Evolutionary conservation across 2,888 invertebrate genomes (phyloP), one percentile per base, ranked within the genome.

Genomic region (Chaetogeoica ovagalla): DNA sequence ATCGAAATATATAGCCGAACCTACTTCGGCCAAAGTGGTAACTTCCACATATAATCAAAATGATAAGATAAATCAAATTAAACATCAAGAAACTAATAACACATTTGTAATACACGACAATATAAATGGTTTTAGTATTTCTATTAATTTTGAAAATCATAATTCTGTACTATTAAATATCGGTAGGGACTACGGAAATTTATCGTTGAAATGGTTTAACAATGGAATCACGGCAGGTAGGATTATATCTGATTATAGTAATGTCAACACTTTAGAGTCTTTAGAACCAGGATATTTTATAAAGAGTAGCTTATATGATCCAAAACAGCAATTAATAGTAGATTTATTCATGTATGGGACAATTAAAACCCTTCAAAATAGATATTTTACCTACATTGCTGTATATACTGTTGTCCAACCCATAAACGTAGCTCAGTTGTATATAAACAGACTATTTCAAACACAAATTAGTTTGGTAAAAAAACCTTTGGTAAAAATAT

Each of bases 401-500:
- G 63, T 79, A 30, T 55, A 79, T 57, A 52, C 52, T 62, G 6
- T 62, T 23, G 23, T 71, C 11, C 69, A 70, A 63, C 70, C 79
- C 8, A 15, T 70, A 43, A 69, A 65, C 9, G 63, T 79, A 79
- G 79, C 63, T 19, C 69, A 79, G 15, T 79, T 70, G 37, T 70
- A 79, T 2, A 71, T 70, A 52, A 79, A 70, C 39, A 79, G 30
- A 63, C 71, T 37, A 63, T 71, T 70, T 15, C 79, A 70, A 17
- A 77, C 63, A 71, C 70, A 79, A 82, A 70, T 81, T 69, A 52
- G 15, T 7, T 39, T 57, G 37, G 13, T 17, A 37, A 75, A 79
- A 48, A 79, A 71, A 15, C 83, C 83, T 21, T 75, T 83, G 9
- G 82, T 83, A 19, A 82, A 82, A 57, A 71, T 83, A 55, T 75